Percentiles rank a stretch among this genome's conserved stretches.
phyloP scores from a whole-genome alignment of 1,140 invertebrate genomes.

The Doryteuthis pealeii region DNA sequence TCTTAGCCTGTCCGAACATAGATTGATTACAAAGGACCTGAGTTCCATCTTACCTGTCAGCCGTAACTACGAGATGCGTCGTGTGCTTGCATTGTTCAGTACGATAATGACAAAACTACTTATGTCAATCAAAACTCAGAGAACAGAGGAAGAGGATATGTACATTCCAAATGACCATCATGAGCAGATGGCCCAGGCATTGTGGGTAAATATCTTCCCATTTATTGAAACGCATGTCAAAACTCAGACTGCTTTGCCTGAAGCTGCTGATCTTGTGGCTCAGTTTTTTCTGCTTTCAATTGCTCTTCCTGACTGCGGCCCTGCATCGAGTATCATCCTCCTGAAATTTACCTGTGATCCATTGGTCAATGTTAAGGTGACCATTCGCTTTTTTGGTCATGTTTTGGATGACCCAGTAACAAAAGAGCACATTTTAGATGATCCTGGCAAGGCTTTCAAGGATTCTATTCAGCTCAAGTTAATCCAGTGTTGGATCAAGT shows the following conservation, averaged over 20 bases:
- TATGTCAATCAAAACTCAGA: not conserved
- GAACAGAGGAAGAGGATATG: not conserved
- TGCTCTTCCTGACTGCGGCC: not conserved
- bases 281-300: slow-evolving; percentile 27
- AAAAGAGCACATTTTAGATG: not conserved
- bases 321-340: not conserved
- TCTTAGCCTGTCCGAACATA: slow-evolving; percentile 22
- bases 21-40: slow-evolving; percentile 16
- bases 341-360: not conserved
- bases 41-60: not conserved
- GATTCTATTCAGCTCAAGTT: not conserved
- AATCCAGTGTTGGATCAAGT: not conserved
- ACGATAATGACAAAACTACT: not conserved
- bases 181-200: slow-evolving; percentile 17
- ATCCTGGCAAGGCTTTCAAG: not conserved
- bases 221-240: slow-evolving; percentile 34
- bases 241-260: slow-evolving; percentile 34
- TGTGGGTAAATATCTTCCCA: slow-evolving; percentile 37
- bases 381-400: not conserved
- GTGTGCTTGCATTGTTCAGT: not conserved
- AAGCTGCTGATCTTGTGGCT: slow-evolving; percentile 39
- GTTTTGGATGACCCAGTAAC: not conserved
- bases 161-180: not conserved
- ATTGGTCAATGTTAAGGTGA: not conserved
- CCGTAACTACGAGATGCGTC: not conserved